Conservation (phyloP, 2,888 invertebrate genomes). For the Cecidostiba fungosa region DNA sequence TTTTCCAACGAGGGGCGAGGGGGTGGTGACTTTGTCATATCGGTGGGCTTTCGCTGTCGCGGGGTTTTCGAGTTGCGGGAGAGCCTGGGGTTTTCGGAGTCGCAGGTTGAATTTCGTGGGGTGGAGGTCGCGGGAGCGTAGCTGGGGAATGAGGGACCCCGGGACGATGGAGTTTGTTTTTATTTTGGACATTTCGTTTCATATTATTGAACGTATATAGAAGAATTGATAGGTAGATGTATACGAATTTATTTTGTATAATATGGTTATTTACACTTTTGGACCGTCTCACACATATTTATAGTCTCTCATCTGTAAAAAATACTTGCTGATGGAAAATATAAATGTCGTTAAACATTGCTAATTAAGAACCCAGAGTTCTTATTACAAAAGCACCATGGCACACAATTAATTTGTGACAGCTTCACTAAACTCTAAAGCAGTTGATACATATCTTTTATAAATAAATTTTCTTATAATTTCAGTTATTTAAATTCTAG, state of each 20-base stretch:
- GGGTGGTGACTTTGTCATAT: background rate
- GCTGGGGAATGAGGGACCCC: background rate
- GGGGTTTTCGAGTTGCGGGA: background rate
- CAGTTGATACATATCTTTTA: background rate
- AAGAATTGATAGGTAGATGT: background rate
- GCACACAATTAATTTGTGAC: background rate
- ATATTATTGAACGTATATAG: background rate
- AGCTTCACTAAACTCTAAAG: background rate
- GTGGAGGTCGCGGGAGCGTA: background rate
- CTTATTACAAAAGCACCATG: conserved; percentile 1
- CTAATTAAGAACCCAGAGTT: background rate
- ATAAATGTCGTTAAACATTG: background rate
- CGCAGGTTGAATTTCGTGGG: conserved; percentile 9
- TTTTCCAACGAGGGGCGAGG: background rate
- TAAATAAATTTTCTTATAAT: background rate
- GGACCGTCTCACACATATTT: background rate
- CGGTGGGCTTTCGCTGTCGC: background rate
- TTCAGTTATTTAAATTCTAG: no score
- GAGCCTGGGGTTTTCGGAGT: background rate
- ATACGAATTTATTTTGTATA: conserved; percentile 9
- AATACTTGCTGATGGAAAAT: background rate
- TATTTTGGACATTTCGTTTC: background rate
- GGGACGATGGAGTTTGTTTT: background rate
- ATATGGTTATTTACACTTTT: conserved; percentile 6
- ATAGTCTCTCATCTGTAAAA: conserved; percentile 10